phyloP scores from a whole-genome alignment of 2,797 vertebrate species.

The Champsocephalus gunnari region DNA sequence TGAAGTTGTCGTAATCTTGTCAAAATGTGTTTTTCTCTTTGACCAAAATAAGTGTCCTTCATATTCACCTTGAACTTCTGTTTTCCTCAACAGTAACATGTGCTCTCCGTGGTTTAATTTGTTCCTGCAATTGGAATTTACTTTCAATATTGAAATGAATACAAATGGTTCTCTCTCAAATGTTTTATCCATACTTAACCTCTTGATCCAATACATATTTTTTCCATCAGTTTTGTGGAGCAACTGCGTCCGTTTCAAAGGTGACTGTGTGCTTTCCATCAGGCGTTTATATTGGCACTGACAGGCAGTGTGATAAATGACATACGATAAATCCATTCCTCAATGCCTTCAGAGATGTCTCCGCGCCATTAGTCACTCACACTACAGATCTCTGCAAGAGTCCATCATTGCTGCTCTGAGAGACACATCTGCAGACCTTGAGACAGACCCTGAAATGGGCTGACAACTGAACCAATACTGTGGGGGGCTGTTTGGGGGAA shows the following conservation, averaged over 20 bases:
- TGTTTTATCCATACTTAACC: conserved; percentile 31
- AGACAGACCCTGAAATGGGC: conserved; percentile 78
- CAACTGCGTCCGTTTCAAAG: conserved; percentile 62
- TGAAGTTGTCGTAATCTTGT: conserved; percentile 30
- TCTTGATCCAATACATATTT: conserved; percentile 50
- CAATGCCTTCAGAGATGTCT: conserved; percentile 79
- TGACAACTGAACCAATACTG: conserved; percentile 77
- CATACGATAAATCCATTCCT: conserved; percentile 77
- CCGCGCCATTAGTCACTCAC: conserved; percentile 79
- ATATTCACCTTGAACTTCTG: conserved; percentile 28
- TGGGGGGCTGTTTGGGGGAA: conserved; percentile 59
- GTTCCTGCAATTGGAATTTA: conserved; percentile 5
- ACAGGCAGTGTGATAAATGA: conserved; percentile 75
- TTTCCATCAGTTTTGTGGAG: conserved; percentile 23
- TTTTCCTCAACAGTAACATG: neutral
- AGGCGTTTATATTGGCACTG: conserved; percentile 74
- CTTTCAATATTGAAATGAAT: conserved; percentile 19
- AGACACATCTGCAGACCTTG: conserved; percentile 79
- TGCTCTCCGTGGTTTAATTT: conserved; percentile 6
- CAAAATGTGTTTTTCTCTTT: conserved; percentile 20
- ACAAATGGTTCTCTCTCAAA: conserved; percentile 16
- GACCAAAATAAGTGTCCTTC: conserved; percentile 12
- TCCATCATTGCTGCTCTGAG: conserved; percentile 76
- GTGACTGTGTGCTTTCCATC: conserved; percentile 71
- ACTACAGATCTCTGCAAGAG: conserved; percentile 75